These are phyloP conservation scores for Ormia ochracea DNA, from an alignment of 2,888 invertebrate genomes.

Conservation along the genomic window DNA sequence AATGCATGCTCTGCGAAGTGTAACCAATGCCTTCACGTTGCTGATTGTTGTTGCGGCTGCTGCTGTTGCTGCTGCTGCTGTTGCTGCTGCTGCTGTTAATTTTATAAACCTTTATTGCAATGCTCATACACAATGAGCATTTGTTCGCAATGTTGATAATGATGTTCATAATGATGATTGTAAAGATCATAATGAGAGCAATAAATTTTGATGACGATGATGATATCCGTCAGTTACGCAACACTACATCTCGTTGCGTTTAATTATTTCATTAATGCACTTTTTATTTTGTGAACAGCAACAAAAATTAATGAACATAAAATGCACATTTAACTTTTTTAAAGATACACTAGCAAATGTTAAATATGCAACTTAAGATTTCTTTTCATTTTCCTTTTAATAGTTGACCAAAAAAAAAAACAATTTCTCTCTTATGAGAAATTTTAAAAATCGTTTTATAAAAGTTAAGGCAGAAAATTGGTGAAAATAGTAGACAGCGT, in stretches of 20 bases:
- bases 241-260: constrained; percentile 69
- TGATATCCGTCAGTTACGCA: constrained; percentile 75
- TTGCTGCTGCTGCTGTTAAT: neutral
- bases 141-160: constrained; percentile 7
- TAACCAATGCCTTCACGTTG: constrained; percentile 67
- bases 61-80: neutral
- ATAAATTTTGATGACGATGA: constrained; percentile 60
- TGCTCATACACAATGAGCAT: neutral
- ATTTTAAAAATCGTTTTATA: neutral
- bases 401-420: neutral
- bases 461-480: neutral
- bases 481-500: too few relatives aligned
- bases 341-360: neutral
- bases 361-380: neutral
- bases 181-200: constrained; percentile 16
- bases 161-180: constrained; percentile 18
- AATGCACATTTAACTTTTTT: neutral
- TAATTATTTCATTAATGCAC: constrained; percentile 58
- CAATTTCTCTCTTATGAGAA: neutral
- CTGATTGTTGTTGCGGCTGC: neutral
- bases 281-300: constrained; percentile 36
- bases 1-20: constrained; percentile 74
- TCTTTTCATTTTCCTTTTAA: constrained; percentile 16
- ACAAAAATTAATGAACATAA: neutral
- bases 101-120: neutral